Conservation (phyloP, 2,113 vertebrate genomes). For the Hydrochoerus hydrochaeris region DNA sequence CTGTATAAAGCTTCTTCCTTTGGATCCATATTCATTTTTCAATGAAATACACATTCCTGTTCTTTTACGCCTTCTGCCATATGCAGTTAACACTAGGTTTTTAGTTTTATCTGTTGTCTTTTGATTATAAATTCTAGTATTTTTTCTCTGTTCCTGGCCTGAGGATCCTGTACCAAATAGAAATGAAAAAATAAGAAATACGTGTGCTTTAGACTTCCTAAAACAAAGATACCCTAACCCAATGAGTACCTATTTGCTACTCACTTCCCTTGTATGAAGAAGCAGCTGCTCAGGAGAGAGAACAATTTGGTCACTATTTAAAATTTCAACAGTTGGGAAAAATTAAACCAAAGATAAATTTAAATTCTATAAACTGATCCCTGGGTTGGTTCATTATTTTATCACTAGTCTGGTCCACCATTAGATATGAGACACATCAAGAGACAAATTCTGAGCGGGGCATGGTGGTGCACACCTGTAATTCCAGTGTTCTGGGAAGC, state of each 20-base stretch:
- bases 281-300: neutral
- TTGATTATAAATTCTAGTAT: neutral
- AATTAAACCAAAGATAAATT: conserved; percentile 43
- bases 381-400: neutral
- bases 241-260: neutral
- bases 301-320: neutral
- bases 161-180: conserved; percentile 73
- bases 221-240: neutral
- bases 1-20: neutral
- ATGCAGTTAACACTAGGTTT: neutral
- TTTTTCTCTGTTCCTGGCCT: conserved; percentile 24
- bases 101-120: neutral
- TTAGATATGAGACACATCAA: neutral
- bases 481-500: neutral
- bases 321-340: neutral
- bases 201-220: neutral
- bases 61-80: conserved; percentile 35
- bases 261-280: neutral
- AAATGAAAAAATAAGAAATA: conserved; percentile 56
- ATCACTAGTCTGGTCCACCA: neutral
- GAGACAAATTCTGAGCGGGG: neutral
- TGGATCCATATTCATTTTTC: neutral
- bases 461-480: neutral
- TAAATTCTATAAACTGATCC: neutral
- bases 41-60: neutral